Conservation (phyloP, 2,113 vertebrate genomes). For the Heptranchias perlo region DNA sequence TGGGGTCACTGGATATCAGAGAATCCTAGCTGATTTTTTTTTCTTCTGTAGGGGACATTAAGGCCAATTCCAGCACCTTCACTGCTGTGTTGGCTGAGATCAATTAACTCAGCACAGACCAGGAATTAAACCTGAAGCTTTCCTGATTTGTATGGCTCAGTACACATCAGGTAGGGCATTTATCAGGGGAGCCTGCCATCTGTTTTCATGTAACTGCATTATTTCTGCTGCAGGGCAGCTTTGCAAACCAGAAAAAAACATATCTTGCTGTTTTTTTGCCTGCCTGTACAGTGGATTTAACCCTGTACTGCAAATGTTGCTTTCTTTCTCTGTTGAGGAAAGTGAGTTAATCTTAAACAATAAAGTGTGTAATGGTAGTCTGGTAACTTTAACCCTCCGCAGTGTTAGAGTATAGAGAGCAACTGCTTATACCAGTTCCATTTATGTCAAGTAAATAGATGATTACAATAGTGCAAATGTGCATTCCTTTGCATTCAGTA, state of each 20-base stretch:
- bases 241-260: too few species aligned
- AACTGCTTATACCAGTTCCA: background rate
- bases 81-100: background rate
- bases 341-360: too few species aligned
- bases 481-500: background rate
- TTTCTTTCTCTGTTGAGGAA: too few species aligned
- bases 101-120: background rate
- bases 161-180: background rate
- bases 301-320: too few species aligned
- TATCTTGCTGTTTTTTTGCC: too few species aligned
- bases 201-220: too few species aligned
- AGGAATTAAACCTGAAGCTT: background rate
- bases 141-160: background rate
- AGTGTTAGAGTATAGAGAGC: background rate
- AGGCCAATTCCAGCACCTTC: background rate
- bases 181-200: too few species aligned
- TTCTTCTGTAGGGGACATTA: background rate
- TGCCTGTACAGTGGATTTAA: too few species aligned
- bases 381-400: background rate
- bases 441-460: background rate
- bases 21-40: background rate
- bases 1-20: background rate
- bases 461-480: background rate
- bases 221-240: too few species aligned
- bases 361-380: background rate